Evolutionary conservation across 1,140 invertebrate species (phyloP).

Genomic region (Papilio aristodemus): DNA sequence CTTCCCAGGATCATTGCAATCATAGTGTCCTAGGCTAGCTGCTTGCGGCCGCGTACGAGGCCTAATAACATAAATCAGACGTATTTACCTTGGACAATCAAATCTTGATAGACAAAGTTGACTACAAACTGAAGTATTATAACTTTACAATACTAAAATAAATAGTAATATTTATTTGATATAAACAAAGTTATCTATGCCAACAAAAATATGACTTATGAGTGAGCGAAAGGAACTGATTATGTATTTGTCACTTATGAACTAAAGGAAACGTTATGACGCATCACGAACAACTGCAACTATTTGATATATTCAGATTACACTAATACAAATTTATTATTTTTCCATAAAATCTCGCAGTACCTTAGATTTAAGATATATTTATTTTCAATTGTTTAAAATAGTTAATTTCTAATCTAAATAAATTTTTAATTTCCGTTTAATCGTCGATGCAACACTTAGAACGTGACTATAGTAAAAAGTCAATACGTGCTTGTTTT

Average conservation of each 20-base stretch:
- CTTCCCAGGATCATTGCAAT: too few species aligned
- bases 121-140: neutral
- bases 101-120: slow-evolving; percentile 14
- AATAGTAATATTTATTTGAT: slow-evolving; percentile 18
- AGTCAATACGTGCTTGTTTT: neutral
- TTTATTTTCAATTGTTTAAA: too few species aligned
- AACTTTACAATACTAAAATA: slow-evolving; percentile 6
- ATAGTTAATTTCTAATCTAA: neutral
- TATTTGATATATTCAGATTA: too few species aligned
- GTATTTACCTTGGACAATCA: neutral
- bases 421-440: neutral
- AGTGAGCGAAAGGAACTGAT: slow-evolving; percentile 9
- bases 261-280: neutral
- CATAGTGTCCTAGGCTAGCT: too few species aligned
- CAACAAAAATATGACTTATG: neutral
- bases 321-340: too few species aligned
- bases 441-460: neutral
- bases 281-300: neutral
- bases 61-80: too few species aligned
- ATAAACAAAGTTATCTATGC: slow-evolving; percentile 3
- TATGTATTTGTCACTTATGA: neutral
- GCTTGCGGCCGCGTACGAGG: too few species aligned
- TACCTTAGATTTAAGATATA: too few species aligned
- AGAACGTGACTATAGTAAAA: neutral
- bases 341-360: too few species aligned